Base-by-base conservation (phyloP, 2,888 invertebrate species). In the Leucania comma region DNA sequence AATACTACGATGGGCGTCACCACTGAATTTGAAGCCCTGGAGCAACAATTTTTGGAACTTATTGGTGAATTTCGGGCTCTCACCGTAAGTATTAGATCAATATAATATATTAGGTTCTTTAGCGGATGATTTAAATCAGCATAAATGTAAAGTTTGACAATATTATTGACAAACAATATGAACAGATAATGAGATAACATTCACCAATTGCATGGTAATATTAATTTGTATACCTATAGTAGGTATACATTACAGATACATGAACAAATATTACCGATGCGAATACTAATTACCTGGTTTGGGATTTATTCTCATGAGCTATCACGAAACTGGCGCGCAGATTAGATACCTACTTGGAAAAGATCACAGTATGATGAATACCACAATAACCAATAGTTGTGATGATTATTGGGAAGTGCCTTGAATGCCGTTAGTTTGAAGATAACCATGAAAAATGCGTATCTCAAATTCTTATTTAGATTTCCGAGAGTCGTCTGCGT, bases 11-110 rank as follows among this genome's bases (percentile, higher is more conserved):
- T 85, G 78, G 76, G 81, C 14, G 77, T 73, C 14, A 81, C 80
- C 67, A 88, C 90, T 5, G 93, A 93, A 76, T 94, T 96, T 79
- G 94, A 94, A 75, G 78, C 80, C 17, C 91, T 95, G 79, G 94
- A 95, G 82, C 90, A 93, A 74, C 92, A 94, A 77, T 91, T 95
- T 83, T 82, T 92, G 50, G 93, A 94, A 69, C 86, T 95, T 46
- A 85, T 95, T 69, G 91, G 91, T 35, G 94, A 94, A 84, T 91
- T 93, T 84, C 90, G 93, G 58, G 88, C 90, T 61, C 68, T 93
- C 35, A 87, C 87, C 22, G 95, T 95, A 87, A 90, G 93, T 88
- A 67, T 20, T 46, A 14, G 22, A 14, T 3, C 32, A n/a, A n/a
- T n/a, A n/a, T 6, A 2, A 57, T 1, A 22, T 5, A 57, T 35